Percentiles rank a stretch among this genome's conserved stretches.
Evolutionary conservation across 2,888 invertebrate species (phyloP).

Genomic region (Furcula furcula): DNA sequence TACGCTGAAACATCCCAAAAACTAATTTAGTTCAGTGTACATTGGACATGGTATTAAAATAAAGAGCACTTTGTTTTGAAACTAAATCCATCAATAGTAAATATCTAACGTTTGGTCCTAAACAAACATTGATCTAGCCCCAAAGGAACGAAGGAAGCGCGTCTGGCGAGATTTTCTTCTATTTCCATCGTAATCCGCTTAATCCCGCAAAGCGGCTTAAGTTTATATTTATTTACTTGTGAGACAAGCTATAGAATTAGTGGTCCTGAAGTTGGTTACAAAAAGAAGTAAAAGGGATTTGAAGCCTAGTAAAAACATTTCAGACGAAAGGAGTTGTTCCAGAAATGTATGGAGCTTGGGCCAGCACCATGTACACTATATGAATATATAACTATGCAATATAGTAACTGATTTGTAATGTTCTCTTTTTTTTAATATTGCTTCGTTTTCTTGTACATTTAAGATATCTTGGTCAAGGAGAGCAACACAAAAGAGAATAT

Average conservation of each 20-base stretch:
- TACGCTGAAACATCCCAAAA: too few relatives aligned
- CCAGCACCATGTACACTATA: too few relatives aligned
- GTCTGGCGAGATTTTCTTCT: constrained; percentile 1
- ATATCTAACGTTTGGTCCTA: not conserved
- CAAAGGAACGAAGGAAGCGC: not conserved
- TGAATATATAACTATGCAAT: too few relatives aligned
- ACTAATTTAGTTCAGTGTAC: too few relatives aligned
- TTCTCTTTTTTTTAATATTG: too few relatives aligned
- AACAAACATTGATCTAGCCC: not conserved
- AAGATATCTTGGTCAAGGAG: too few relatives aligned
- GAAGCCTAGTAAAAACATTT: constrained; percentile 2
- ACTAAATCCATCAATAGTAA: not conserved
- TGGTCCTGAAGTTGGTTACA: constrained; percentile 1
- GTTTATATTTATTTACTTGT: not conserved
- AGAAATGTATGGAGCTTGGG: too few relatives aligned
- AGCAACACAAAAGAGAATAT: too few relatives aligned
- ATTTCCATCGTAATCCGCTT: constrained; percentile 5
- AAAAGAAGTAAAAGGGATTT: not conserved
- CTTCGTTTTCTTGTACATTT: too few relatives aligned
- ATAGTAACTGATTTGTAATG: too few relatives aligned
- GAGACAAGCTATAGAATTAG: not conserved
- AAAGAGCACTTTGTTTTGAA: not conserved
- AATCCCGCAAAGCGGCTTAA: constrained; percentile 2
- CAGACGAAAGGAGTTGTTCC: too few relatives aligned
- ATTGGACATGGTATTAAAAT: too few relatives aligned